Evolutionary conservation across 2,113 vertebrate species (phyloP), one percentile per base, ranked within the genome.

Genomic region (Odontesthes bonariensis): DNA sequence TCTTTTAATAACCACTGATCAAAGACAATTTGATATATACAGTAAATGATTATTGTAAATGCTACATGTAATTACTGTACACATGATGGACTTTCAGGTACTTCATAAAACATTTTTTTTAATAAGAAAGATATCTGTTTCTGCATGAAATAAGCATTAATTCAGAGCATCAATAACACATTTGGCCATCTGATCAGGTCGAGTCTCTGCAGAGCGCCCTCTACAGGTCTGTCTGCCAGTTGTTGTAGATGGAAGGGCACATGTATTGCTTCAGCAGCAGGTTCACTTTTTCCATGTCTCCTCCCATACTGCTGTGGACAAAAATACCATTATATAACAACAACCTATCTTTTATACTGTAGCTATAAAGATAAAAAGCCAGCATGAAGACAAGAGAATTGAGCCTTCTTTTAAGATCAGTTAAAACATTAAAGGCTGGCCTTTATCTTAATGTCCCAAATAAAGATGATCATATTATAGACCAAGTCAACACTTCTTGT

Each of bases 191-290:
- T 22, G 69, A 38, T 38, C 53, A 56, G 40, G 53, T 20, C 52
- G 42, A 8, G 9, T 58, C 38, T 38, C 22, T 32, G 44, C 61
- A 8, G 27, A 65, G 40, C 12, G 51, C 40, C 63, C 16, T 59
- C 70, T 90, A 92, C 77, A 88, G 64, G 79, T 87, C 87, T 9
- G 20, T 57, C 0, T 61, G 38, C 92, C 91, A 93, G 84, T 81
- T 79, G 85, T 83, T 86, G 82, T 91, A 86, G 61, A 82, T 22
- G 3, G 63, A 79, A 2, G 92, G 89, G 82, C 94, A 95, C 87
- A 93, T 90, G 86, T 94, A 93, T 76, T 93, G 92, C 42, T 82
- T 93, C 55, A 94, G 79, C 75, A 94, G 87, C 71, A 75, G 69
- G 67, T 92, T 92, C 63, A 94, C 84, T 47, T 73, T 83, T 55